A percentile compares a stretch with the other conserved stretches of the same genome.
Conservation (phyloP, 1,140 invertebrate species). For the Papilio dardanus region DNA sequence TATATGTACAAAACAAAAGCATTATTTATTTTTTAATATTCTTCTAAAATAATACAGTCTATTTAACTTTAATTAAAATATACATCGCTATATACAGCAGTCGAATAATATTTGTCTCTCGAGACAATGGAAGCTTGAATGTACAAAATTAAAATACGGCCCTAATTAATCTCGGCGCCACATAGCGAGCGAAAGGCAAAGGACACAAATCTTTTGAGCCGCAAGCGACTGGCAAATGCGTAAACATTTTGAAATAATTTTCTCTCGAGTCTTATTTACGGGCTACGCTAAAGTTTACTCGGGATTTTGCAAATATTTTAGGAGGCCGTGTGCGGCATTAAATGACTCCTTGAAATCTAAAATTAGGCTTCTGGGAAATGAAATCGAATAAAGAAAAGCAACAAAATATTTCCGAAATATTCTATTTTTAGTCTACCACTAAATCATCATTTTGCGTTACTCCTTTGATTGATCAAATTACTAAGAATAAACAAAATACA, state of each 20-base stretch:
- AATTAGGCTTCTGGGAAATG: background rate
- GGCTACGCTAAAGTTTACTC: background rate
- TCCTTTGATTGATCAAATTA: too few relatives aligned
- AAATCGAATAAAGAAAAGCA: background rate
- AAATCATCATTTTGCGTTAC: too few relatives aligned
- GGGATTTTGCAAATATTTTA: constrained; percentile 21
- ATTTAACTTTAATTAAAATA: background rate
- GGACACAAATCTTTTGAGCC: constrained; percentile 26
- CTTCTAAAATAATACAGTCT: background rate
- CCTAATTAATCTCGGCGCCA: constrained; percentile 19
- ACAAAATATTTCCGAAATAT: background rate
- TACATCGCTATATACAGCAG: background rate
- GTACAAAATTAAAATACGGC: constrained; percentile 17
- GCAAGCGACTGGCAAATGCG: constrained; percentile 17
- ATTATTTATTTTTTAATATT: too few relatives aligned
- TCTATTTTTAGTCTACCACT: background rate
- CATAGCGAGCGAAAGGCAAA: constrained; percentile 13
- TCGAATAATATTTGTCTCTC: background rate
- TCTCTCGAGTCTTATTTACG: constrained; percentile 20
- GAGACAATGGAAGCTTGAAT: constrained; percentile 15
- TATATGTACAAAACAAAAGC: too few relatives aligned
- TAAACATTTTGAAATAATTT: constrained; percentile 23
- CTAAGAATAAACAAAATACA: too few relatives aligned
- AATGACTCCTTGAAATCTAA: constrained; percentile 14
- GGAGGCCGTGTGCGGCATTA: background rate